These are phyloP conservation scores for Cantharis rustica DNA, from an alignment of 2,888 invertebrate genomes.

Conservation along the genomic window DNA sequence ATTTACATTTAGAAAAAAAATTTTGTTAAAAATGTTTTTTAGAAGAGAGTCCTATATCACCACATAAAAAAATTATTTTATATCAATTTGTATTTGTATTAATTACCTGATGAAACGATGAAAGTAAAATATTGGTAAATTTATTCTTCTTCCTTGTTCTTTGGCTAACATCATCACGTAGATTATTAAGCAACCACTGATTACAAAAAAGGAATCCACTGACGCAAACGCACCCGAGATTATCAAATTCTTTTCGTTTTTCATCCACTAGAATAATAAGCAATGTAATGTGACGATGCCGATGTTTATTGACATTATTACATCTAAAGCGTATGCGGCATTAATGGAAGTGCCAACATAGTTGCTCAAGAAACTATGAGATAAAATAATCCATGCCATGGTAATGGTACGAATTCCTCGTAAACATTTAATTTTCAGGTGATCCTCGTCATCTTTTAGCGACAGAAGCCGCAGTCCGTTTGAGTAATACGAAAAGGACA, in stretches of 20 bases:
- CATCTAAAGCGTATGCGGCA: slow-evolving; percentile 20
- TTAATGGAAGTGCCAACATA: slow-evolving; percentile 20
- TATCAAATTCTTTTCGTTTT: slow-evolving; percentile 9
- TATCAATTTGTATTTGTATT: no score
- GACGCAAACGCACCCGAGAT: slow-evolving; percentile 56
- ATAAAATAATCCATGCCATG: slow-evolving; percentile 56
- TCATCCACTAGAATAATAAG: slow-evolving; percentile 10
- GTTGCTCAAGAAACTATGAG: slow-evolving; percentile 48
- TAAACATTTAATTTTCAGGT: slow-evolving; percentile 45
- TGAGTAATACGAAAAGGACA: slow-evolving; percentile 52
- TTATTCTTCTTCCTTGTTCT: slow-evolving; percentile 43
- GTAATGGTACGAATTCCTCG: slow-evolving; percentile 55
- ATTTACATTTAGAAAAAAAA: no score
- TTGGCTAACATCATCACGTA: slow-evolving; percentile 53
- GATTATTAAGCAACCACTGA: slow-evolving; percentile 65
- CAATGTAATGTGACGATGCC: not conserved
- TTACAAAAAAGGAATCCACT: slow-evolving; percentile 69
- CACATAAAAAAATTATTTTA: no score
- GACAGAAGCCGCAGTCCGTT: slow-evolving; percentile 52
- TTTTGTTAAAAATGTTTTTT: no score
- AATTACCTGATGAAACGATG: slow-evolving; percentile 22
- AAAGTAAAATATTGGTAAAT: slow-evolving; percentile 47
- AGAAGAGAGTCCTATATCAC: no score
- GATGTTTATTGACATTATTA: not conserved
- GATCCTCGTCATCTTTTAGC: slow-evolving; percentile 47